phyloP scores from a whole-genome alignment of 2,113 vertebrate genomes.

The crab-eating macaque (Macaca fascicularis) region DNA sequence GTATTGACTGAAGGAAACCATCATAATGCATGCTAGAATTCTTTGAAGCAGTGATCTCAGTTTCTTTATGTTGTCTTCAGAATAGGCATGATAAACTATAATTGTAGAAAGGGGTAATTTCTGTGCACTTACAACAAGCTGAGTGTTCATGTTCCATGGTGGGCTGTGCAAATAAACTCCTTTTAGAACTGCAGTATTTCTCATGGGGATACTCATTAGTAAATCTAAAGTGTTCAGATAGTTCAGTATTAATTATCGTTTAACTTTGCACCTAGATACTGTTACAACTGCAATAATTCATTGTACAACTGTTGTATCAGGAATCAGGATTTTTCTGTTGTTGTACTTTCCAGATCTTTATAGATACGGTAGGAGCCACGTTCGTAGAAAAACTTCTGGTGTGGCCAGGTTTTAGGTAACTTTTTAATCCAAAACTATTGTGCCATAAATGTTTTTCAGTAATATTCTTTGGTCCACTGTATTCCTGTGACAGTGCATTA shows the following conservation, averaged over 20 bases:
- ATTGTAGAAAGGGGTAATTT: slow-evolving; percentile 86
- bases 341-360: slow-evolving; percentile 79
- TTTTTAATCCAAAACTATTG: slow-evolving; percentile 72
- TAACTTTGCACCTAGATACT: slow-evolving; percentile 86
- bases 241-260: slow-evolving; percentile 84
- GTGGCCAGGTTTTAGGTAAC: slow-evolving; percentile 77
- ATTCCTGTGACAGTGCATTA: slow-evolving; percentile 58
- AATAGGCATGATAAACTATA: slow-evolving; percentile 89
- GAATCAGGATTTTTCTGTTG: slow-evolving; percentile 81
- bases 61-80: slow-evolving; percentile 88
- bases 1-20: slow-evolving; percentile 86
- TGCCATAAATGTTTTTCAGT: slow-evolving; percentile 63
- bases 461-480: slow-evolving; percentile 69
- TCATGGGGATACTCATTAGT: slow-evolving; percentile 83
- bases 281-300: slow-evolving; percentile 91
- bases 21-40: slow-evolving; percentile 90
- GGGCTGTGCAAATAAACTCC: slow-evolving; percentile 86
- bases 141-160: slow-evolving; percentile 86
- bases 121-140: slow-evolving; percentile 85
- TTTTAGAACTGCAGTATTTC: slow-evolving; percentile 83
- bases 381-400: slow-evolving; percentile 57
- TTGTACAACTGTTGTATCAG: slow-evolving; percentile 87
- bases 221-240: slow-evolving; percentile 82
- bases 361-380: slow-evolving; percentile 72
- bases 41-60: slow-evolving; percentile 88